Conservation (phyloP, 2,888 invertebrate species). For the Conomelus anceps region DNA sequence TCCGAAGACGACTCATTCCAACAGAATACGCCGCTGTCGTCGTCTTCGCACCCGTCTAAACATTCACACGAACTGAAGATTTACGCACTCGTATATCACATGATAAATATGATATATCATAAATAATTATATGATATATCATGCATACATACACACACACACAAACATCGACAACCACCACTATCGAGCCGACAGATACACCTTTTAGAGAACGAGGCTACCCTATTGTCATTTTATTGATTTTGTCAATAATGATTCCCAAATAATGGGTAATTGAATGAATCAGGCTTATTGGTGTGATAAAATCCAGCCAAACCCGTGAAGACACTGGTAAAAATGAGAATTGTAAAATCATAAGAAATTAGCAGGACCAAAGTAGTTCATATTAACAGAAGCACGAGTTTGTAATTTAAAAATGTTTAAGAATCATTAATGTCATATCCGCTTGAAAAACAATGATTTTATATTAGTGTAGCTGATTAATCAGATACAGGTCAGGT, state of each 20-base stretch:
- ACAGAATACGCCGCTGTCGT: conserved; percentile 23
- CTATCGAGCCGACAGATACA: background rate
- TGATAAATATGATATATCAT: no score
- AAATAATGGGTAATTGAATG: no score
- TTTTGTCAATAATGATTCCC: conserved; percentile 2
- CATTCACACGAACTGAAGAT: no score
- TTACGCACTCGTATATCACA: no score
- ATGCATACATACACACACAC: background rate
- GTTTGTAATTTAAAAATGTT: background rate
- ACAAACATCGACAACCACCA: background rate
- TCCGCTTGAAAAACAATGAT: background rate
- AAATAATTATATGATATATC: no score
- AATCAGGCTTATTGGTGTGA: no score
- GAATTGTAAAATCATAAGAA: no score
- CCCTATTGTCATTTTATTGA: background rate
- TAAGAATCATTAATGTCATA: background rate
- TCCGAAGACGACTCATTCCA: conserved; percentile 15
- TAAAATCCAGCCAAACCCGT: no score
- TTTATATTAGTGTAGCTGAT: background rate
- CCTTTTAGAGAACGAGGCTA: background rate
- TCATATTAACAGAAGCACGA: background rate
- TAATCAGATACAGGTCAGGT: background rate
- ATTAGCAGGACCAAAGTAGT: no score
- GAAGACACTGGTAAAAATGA: no score
- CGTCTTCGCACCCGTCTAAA: conserved; percentile 16